Percentiles rank a stretch among this genome's conserved stretches.
These are phyloP conservation scores for Sebastes oblongus DNA, from an alignment of 2,797 vertebrate species.

Conservation along the genomic window DNA sequence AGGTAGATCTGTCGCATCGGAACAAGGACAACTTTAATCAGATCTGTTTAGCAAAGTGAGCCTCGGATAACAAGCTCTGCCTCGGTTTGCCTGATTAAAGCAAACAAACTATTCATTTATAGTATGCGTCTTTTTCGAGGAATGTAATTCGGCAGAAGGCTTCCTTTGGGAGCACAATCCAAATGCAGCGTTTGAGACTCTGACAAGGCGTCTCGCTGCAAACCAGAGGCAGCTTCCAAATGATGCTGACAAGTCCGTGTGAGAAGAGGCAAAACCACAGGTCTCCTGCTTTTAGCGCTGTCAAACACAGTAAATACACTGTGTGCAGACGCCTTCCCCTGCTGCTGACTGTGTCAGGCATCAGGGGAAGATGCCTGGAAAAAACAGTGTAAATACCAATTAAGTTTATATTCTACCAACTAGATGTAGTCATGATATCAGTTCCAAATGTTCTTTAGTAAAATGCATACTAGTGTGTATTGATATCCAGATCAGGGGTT, in stretches of 20 bases:
- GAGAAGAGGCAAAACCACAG: conserved; percentile 47
- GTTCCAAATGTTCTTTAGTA: neutral
- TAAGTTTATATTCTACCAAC: conserved; percentile 13
- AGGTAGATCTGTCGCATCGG: conserved; percentile 5
- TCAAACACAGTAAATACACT: conserved; percentile 41
- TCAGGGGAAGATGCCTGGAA: neutral
- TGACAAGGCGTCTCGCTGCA: conserved; percentile 31
- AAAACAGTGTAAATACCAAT: conserved; percentile 39
- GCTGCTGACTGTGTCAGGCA: conserved; percentile 7
- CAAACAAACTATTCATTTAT: conserved; percentile 55
- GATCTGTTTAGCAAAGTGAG: conserved; percentile 36
- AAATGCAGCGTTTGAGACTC: conserved; percentile 37
- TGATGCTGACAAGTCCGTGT: conserved; percentile 52
- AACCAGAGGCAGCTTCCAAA: conserved; percentile 35
- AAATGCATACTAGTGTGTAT: neutral
- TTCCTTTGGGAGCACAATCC: conserved; percentile 45
- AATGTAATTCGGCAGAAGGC: conserved; percentile 53
- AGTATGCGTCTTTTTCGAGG: neutral
- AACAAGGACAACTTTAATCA: conserved; percentile 33
- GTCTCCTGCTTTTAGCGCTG: conserved; percentile 49
- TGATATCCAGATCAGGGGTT: neutral
- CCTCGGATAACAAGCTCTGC: conserved; percentile 28
- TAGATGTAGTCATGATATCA: neutral
- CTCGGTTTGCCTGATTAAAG: conserved; percentile 34
- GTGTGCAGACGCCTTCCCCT: conserved; percentile 22